Evolutionary conservation across 2,113 vertebrate species (phyloP).

Genomic region (Pavo muticus): DNA sequence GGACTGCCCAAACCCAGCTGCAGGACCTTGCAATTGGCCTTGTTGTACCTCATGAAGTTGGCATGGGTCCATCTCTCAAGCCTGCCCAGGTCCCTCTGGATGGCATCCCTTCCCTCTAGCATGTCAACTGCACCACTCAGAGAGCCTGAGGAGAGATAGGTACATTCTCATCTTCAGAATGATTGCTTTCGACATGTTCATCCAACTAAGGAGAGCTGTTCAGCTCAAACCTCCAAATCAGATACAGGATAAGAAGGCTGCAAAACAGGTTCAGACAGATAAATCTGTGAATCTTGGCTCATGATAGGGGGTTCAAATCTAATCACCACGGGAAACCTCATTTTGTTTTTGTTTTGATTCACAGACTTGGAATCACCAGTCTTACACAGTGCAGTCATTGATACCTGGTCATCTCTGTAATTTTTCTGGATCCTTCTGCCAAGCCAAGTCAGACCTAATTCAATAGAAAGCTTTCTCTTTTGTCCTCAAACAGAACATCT

Average conservation of each 20-base stretch:
- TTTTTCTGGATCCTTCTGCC: background rate
- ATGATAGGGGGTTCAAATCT: background rate
- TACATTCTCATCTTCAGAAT: background rate
- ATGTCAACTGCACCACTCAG: background rate
- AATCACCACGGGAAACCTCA: background rate
- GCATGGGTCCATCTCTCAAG: too few relatives aligned
- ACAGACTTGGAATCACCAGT: background rate
- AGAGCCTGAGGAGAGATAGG: background rate
- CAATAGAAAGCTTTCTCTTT: slow-evolving; percentile 3
- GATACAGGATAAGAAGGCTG: background rate
- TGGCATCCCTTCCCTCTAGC: too few relatives aligned
- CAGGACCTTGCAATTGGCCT: too few relatives aligned
- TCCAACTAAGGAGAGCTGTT: background rate
- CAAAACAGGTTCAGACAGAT: background rate
- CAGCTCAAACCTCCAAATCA: background rate
- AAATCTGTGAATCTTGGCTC: fast-evolving
- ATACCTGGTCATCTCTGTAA: background rate
- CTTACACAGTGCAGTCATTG: background rate
- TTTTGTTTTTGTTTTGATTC: slow-evolving; percentile 4
- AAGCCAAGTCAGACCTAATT: background rate
- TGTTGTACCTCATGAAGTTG: too few relatives aligned
- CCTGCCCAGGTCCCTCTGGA: too few relatives aligned
- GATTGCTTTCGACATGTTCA: too few relatives aligned
- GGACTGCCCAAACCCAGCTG: too few relatives aligned
- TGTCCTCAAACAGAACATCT: background rate